Base-by-base conservation (phyloP, 2,888 invertebrate genomes). In the Drosophila ezoana region DNA sequence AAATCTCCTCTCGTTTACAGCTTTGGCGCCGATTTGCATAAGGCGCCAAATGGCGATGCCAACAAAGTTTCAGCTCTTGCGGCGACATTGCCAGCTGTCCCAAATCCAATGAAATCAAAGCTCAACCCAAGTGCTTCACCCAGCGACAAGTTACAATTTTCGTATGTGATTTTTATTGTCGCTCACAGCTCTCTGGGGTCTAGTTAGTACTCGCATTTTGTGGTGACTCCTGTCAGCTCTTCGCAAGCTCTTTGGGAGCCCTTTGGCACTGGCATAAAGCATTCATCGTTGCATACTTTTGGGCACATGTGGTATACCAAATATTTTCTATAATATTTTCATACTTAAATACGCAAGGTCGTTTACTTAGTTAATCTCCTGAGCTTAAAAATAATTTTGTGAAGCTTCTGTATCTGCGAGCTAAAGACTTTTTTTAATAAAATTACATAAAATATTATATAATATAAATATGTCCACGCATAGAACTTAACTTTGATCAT, bases 21-120 rank as follows among this genome's bases (percentile, higher is more conserved):
- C 56, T 49, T 72, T 65, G 58, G 8, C 52, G 37, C 41, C 67
- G 85, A 85, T 85, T 81, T 81, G 76, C 79, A 85, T 85, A 85
- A 52, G 61, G 51, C 61, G 54, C 49, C 54, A 72, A 76, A 57
- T 61, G 72, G 53, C 57, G 72, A 68, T 68, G 79, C 59, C 68
- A 82, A 72, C 77, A 77, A 76, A 76, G 75, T 76, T 73, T 72
- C 63, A 60, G 38, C 43, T 66, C 40, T 53, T 20, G 20, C 49
- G 18, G 18, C 33, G 35, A 44, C 23, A 20, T 49, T 61, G 59
- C 20, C 44, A 68, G 45, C 59, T 45, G 57, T 33, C 68, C 43
- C 68, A 54, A 64, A 73, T 63, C 64, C 75, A 78, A 74, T 69
- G 70, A 79, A 79, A 79, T 79, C 76, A 76, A 66, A 66, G 56